Conservation (phyloP, 2,888 invertebrate species). For the Meloe dianella region DNA sequence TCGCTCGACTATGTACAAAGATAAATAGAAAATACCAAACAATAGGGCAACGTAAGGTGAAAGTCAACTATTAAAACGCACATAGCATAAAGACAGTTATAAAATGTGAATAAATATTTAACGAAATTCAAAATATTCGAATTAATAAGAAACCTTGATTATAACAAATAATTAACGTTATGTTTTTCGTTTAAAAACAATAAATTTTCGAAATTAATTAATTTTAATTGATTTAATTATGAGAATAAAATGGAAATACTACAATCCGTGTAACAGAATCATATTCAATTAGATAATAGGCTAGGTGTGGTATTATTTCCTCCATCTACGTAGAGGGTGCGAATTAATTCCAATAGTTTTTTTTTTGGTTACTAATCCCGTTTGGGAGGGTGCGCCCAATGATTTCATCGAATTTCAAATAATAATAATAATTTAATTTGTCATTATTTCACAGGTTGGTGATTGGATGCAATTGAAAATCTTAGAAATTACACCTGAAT, state of each 20-base stretch:
- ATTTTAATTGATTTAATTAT: too few species aligned
- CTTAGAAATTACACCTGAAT: conserved; percentile 82
- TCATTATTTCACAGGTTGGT: conserved; percentile 70
- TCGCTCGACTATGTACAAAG: not conserved
- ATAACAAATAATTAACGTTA: not conserved
- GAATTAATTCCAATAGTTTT: conserved; percentile 23
- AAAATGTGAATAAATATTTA: not conserved
- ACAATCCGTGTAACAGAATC: conserved; percentile 13
- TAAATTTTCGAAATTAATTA: too few species aligned
- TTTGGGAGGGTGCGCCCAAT: not conserved
- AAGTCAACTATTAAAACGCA: not conserved
- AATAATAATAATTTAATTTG: not conserved
- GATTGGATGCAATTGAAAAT: conserved; percentile 85
- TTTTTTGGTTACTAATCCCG: conserved; percentile 18
- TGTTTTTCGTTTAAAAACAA: not conserved
- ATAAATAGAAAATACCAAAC: not conserved
- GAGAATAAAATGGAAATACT: not conserved
- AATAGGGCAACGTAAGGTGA: not conserved
- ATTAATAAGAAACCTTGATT: not conserved
- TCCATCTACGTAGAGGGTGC: conserved; percentile 12
- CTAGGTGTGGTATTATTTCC: conserved; percentile 28
- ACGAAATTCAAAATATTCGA: not conserved
- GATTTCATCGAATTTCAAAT: not conserved
- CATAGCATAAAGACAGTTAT: not conserved
- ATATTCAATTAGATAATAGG: conserved; percentile 27